Evolutionary conservation across 2,113 vertebrate genomes (phyloP), one percentile per base, ranked within the genome.

Genomic region (Eonycteris spelaea): DNA sequence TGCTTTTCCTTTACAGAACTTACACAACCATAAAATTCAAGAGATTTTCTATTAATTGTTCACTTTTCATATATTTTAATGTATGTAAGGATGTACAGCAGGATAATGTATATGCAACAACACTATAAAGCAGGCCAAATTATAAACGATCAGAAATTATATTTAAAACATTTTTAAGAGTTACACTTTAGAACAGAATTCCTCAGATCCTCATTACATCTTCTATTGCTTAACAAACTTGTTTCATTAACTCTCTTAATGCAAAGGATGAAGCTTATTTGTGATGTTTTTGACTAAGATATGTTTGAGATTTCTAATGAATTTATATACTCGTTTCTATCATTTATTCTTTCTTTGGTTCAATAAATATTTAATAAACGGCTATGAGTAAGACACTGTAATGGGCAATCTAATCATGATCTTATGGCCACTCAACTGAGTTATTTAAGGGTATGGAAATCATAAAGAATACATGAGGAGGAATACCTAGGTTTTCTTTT

Each of bases 401-500:
- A 40, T 45, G 33, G 24, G 11, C 45, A 79, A 15, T 75, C 78
- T 88, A 75, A 84, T 94, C 83, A 48, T 95, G 65, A 75, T 68
- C 40, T 53, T 86, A 13, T 65, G 80, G 19, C n/a, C 55, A 77
- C 73, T 86, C 4, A 2, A 71, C 28, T 84, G 73, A 26, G 51
- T 67, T 35, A 67, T 74, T 91, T 59, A 96, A 96, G n/a, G 14
- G 4, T 53, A 83, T 51, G 77, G 63, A 94, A 86, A 94, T 88
- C 93, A 90, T 79, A 59, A 94, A 67, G 90, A 77, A 71, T 65
- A 65, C 55, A 78, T 80, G 53, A 93, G 86, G 57, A 89, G 77
- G 75, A 96, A 94, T 70, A 33, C 22, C 16, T 92, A 90, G 82
- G 35, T 96, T 97, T 96, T 33, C 74, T 96, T 93, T 90, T 95